Evolutionary conservation across 2,113 vertebrate genomes (phyloP).

Genomic region (Lota lota): DNA sequence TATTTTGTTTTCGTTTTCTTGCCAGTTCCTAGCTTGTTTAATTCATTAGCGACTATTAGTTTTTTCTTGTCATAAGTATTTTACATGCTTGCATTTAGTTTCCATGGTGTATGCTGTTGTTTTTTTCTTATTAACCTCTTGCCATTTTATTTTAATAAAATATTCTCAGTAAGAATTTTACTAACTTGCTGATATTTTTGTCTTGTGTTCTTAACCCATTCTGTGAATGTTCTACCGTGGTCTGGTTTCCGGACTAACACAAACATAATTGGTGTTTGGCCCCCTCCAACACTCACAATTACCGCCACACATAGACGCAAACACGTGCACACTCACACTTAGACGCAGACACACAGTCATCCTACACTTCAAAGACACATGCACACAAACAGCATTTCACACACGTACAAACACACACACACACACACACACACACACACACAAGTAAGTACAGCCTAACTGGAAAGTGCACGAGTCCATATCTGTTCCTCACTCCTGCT

Average conservation of each 20-base stretch:
- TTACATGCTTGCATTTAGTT: conserved; percentile 86
- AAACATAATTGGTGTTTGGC: conserved; percentile 75
- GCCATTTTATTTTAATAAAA: conserved; percentile 87
- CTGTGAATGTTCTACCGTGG: conserved; percentile 78
- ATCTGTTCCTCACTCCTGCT: conserved; percentile 53
- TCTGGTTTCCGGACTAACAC: conserved; percentile 83
- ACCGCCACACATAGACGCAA: conserved; percentile 19
- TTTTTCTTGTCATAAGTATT: conserved; percentile 79
- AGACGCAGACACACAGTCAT: conserved; percentile 37
- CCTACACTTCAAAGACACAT: conserved; percentile 39
- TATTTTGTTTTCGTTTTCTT: conserved; percentile 73
- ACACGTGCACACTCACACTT: conserved; percentile 7
- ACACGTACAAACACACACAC: conserved; percentile 7
- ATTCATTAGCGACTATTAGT: conserved; percentile 82
- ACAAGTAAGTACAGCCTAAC: conserved; percentile 50
- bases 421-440: conserved; percentile 22
- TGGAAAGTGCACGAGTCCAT: conserved; percentile 65
- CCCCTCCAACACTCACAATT: conserved; percentile 47
- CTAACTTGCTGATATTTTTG: conserved; percentile 84
- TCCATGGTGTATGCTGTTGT: conserved; percentile 85
- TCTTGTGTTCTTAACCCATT: conserved; percentile 83
- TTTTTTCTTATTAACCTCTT: conserved; percentile 84
- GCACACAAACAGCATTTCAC: conserved; percentile 19
- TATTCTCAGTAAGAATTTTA: conserved; percentile 87
- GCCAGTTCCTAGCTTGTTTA: conserved; percentile 80